Evolutionary conservation across 2,113 vertebrate species (phyloP).

Genomic region (Lampris incognitus): DNA sequence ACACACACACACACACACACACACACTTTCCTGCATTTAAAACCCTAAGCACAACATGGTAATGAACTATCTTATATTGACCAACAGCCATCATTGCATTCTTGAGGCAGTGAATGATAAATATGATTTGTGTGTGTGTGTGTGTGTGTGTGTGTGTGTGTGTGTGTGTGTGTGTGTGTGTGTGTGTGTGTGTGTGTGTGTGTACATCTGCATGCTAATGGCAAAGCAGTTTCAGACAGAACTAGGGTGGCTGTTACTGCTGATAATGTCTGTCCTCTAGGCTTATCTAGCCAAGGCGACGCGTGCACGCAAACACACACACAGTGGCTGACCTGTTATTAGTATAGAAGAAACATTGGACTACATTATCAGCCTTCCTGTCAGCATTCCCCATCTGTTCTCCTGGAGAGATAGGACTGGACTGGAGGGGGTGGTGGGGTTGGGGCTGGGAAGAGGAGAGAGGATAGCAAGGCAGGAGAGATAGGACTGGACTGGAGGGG

Average conservation of each 20-base stretch:
- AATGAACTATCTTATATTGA: slow-evolving; percentile 63
- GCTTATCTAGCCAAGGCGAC: slow-evolving; percentile 25
- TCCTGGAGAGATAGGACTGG: slow-evolving; percentile 28
- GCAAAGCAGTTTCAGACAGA: slow-evolving; percentile 23
- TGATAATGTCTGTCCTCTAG: slow-evolving; percentile 42
- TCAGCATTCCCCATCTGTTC: slow-evolving; percentile 33
- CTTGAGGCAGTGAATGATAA: slow-evolving; percentile 40
- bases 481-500: too few relatives aligned
- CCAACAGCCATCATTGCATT: slow-evolving; percentile 41
- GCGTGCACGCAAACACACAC: slow-evolving; percentile 17
- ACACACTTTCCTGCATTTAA: slow-evolving; percentile 1
- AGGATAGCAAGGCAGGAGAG: slow-evolving; percentile 4
- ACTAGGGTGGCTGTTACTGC: slow-evolving; percentile 10
- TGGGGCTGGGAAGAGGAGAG: not conserved
- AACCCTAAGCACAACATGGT: slow-evolving; percentile 30
- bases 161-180: slow-evolving; percentile 18
- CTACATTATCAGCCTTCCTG: slow-evolving; percentile 49
- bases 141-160: slow-evolving; percentile 18
- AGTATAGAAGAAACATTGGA: slow-evolving; percentile 43
- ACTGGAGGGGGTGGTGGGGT: not conserved
- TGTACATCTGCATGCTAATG: slow-evolving; percentile 17
- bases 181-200: slow-evolving; percentile 9
- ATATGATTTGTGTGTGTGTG: slow-evolving; percentile 42
- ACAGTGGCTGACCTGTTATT: slow-evolving; percentile 37
- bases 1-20: slow-evolving; percentile 23